phyloP scores from a whole-genome alignment of 2,888 invertebrate genomes.

The Anthophora plumipes region DNA sequence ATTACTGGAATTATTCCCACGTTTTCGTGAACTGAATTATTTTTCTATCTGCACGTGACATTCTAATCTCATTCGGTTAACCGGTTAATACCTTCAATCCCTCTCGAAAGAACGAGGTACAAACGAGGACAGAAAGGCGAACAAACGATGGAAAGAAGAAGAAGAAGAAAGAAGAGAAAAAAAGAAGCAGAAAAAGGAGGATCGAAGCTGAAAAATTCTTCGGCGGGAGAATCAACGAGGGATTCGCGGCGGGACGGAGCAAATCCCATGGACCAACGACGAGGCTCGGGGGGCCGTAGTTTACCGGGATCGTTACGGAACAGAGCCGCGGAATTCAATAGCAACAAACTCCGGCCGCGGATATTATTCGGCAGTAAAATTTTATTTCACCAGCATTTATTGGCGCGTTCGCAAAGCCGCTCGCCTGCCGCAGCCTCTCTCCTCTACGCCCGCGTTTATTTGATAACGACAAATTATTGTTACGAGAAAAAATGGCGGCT shows the following conservation, averaged over 20 bases:
- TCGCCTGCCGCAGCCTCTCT: constrained; percentile 37
- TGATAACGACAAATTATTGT: constrained; percentile 85
- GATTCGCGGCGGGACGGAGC: constrained; percentile 31
- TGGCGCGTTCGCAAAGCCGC: constrained; percentile 74
- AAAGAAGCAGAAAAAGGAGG: background rate
- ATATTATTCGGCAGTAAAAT: constrained; percentile 84
- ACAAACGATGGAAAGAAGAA: background rate
- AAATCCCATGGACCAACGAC: constrained; percentile 23
- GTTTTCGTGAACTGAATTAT: no score
- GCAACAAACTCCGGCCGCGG: constrained; percentile 79
- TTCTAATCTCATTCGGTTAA: no score
- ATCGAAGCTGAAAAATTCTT: constrained; percentile 1
- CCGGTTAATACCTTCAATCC: no score
- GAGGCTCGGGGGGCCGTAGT: constrained; percentile 26
- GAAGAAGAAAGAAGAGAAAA: background rate
- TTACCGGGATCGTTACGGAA: constrained; percentile 67
- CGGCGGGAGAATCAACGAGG: constrained; percentile 5
- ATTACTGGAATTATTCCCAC: no score
- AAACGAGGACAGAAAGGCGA: background rate
- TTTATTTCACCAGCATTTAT: constrained; percentile 84
- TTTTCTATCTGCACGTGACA: no score
- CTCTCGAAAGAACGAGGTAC: background rate
- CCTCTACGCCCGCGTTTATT: constrained; percentile 74
- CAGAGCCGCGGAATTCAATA: constrained; percentile 81
- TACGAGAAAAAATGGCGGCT: constrained; percentile 82